Percentiles rank a stretch among this genome's conserved stretches.
Evolutionary conservation across 2,797 vertebrate genomes (phyloP).

Genomic region (Geotrypetes seraphini): DNA sequence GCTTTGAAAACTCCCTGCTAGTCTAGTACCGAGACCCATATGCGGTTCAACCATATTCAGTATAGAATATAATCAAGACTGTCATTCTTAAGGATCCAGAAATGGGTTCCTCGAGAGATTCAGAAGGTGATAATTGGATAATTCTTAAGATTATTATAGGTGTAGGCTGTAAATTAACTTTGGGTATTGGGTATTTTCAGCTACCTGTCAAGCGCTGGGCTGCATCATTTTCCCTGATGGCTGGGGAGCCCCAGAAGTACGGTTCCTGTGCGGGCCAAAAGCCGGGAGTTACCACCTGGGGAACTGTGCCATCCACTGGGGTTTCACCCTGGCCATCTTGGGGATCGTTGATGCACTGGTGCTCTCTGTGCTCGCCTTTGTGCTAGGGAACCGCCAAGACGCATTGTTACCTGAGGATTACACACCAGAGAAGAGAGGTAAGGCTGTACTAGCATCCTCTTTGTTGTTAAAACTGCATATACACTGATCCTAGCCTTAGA

Average conservation of each 20-base stretch:
- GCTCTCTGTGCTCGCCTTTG: conserved; percentile 64
- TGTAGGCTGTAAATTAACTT: no score
- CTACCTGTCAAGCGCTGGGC: conserved; percentile 12
- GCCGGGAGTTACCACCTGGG: conserved; percentile 67
- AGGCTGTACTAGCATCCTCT: neutral
- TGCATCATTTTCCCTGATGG: conserved; percentile 51
- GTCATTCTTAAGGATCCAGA: no score
- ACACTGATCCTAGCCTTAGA: neutral
- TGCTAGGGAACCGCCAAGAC: conserved; percentile 68
- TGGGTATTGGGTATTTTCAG: conserved; percentile 14
- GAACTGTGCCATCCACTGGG: conserved; percentile 67
- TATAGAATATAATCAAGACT: no score
- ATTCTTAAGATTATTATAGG: no score
- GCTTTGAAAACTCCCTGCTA: no score
- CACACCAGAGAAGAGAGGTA: conserved; percentile 42
- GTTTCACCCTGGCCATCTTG: conserved; percentile 63
- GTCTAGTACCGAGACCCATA: no score
- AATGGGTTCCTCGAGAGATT: no score
- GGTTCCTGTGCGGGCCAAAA: conserved; percentile 56
- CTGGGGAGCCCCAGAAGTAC: conserved; percentile 66
- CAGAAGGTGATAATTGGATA: no score
- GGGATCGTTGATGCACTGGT: conserved; percentile 64
- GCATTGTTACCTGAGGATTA: conserved; percentile 54
- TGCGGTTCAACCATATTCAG: no score
- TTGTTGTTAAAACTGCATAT: neutral